These are phyloP conservation scores for Cybosia mesomella DNA, from an alignment of 2,888 invertebrate species.

Conservation along the genomic window DNA sequence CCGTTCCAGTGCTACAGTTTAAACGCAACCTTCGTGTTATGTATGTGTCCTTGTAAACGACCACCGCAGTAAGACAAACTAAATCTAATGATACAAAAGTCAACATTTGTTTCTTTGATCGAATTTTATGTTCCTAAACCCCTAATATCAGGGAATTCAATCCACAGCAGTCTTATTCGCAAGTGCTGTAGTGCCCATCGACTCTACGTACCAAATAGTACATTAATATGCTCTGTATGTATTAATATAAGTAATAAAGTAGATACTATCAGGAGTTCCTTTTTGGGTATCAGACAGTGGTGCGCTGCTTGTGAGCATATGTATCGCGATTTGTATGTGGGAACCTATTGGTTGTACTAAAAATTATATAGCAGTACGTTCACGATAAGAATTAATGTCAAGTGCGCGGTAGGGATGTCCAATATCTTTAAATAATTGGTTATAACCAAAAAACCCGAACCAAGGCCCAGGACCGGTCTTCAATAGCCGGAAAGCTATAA, in stretches of 20 bases:
- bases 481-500: too few relatives aligned
- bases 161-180: too few relatives aligned
- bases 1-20: conserved; percentile 7
- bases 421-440: background rate
- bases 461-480: too few relatives aligned
- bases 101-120: background rate
- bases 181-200: too few relatives aligned
- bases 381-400: conserved; percentile 55
- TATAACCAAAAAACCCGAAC: too few relatives aligned
- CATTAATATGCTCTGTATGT: conserved; percentile 4
- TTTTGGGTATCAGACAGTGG: conserved; percentile 27
- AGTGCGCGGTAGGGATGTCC: conserved; percentile 28
- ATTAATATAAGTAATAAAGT: conserved; percentile 7
- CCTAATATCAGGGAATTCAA: too few relatives aligned
- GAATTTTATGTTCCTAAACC: too few relatives aligned
- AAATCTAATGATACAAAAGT: background rate
- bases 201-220: background rate
- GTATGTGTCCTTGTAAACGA: conserved; percentile 1
- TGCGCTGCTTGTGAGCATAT: conserved; percentile 53
- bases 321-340: conserved; percentile 71
- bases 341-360: conserved; percentile 63
- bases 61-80: background rate
- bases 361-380: conserved; percentile 57
- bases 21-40: background rate
- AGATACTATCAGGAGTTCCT: conserved; percentile 28